Percentiles rank a stretch among this genome's conserved stretches.
Evolutionary conservation across 92 coral and sea anemone species (phyloP).

Genomic region (Heteractis magnifica): DNA sequence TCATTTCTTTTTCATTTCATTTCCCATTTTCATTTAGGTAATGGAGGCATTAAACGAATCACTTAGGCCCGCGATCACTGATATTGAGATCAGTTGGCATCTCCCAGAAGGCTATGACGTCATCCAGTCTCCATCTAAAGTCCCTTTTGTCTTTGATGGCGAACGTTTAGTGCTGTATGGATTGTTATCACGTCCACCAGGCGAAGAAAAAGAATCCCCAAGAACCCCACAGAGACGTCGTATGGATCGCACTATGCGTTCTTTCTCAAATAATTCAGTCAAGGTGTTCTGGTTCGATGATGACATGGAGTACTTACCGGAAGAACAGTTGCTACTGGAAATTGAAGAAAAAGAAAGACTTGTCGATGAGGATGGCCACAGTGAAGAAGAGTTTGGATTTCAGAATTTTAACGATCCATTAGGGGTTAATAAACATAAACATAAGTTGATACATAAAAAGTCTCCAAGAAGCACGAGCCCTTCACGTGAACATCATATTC

Average conservation of each 20-base stretch:
- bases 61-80: conserved; percentile 85
- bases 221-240: conserved; percentile 56
- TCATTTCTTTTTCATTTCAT: background rate
- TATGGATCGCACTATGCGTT: conserved; percentile 76
- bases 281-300: conserved; percentile 99
- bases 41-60: conserved; percentile 73
- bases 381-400: background rate
- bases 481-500: background rate
- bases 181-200: conserved; percentile 71
- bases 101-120: conserved; percentile 90
- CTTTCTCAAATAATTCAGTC: conserved; percentile 71
- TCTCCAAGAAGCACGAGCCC: background rate
- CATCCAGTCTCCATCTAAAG: conserved; percentile 65
- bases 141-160: conserved; percentile 66
- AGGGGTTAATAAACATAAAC: background rate
- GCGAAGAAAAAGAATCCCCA: conserved; percentile 73
- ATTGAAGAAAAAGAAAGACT: conserved; percentile 45
- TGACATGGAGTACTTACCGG: conserved; percentile 82
- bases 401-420: background rate
- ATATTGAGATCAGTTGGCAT: conserved; percentile 93
- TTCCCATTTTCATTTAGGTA: conserved; percentile 42
- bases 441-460: background rate
- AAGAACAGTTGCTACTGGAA: conserved; percentile 64
- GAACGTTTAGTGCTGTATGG: conserved; percentile 81
- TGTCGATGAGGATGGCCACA: conserved; percentile 43